Conservation (phyloP, 2,888 invertebrate species). For the Drosophila atripex region DNA sequence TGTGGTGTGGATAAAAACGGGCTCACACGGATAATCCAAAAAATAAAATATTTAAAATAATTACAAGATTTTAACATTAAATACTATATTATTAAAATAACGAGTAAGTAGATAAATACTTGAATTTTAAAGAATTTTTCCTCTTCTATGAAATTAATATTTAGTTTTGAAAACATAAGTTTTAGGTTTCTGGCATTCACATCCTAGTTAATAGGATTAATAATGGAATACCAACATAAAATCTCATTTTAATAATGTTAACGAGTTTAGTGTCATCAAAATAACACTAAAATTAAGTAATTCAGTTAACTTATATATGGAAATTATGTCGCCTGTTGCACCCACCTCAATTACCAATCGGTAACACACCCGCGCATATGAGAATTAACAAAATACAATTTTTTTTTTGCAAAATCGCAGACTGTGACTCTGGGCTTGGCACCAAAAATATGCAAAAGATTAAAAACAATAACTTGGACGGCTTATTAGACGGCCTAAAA, state of each 20-base stretch:
- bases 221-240: no score
- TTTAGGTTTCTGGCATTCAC: no score
- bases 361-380: conserved; percentile 20
- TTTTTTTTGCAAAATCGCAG: conserved; percentile 12
- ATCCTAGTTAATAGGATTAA: neutral
- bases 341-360: conserved; percentile 31
- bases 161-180: no score
- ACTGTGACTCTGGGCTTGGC: neutral
- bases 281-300: neutral
- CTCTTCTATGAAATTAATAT: no score
- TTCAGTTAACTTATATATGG: neutral
- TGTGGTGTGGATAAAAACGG: conserved; percentile 67
- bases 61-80: neutral
- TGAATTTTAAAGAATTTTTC: no score
- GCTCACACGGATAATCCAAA: conserved; percentile 45
- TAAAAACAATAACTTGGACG: conserved; percentile 36
- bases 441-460: conserved; percentile 7
- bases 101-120: no score
- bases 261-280: no score
- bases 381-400: conserved; percentile 17
- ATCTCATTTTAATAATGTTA: no score
- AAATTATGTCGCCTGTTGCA: conserved; percentile 33
- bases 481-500: conserved; percentile 41
- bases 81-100: neutral
- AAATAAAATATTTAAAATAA: neutral